Conservation (phyloP, 2,888 invertebrate species). For the Folsomia candida region DNA sequence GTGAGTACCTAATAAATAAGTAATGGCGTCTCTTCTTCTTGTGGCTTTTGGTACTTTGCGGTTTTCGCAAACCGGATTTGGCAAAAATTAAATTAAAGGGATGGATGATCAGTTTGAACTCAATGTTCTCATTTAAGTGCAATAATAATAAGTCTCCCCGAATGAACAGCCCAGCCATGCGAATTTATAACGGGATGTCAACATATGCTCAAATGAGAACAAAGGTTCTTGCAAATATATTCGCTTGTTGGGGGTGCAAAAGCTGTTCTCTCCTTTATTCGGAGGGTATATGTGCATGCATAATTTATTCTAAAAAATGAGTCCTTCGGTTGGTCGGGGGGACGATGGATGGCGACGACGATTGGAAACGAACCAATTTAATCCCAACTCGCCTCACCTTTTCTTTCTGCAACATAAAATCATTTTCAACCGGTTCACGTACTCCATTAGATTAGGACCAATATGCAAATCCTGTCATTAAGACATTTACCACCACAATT, state of each 20-base stretch:
- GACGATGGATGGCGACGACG: not conserved
- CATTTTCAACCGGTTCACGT: too few relatives aligned
- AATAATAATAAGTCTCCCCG: not conserved
- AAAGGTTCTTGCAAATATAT: not conserved
- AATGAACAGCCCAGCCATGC: not conserved
- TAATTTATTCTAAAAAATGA: not conserved
- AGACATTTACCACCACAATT: too few relatives aligned
- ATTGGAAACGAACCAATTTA: not conserved
- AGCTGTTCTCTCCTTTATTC: not conserved
- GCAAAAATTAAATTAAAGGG: not conserved
- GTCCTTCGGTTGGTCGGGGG: too few relatives aligned
- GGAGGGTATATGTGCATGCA: not conserved
- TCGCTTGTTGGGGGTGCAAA: not conserved
- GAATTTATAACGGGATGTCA: not conserved
- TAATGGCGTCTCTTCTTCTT: not conserved
- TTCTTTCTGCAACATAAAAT: not conserved
- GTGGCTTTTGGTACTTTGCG: not conserved
- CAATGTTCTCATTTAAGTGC: not conserved
- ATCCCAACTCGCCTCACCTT: not conserved
- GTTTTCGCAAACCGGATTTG: not conserved
- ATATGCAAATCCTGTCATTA: too few relatives aligned
- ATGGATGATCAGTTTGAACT: not conserved
- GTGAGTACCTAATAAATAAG: not conserved
- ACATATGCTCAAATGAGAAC: not conserved
- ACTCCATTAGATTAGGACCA: too few relatives aligned